Conservation (phyloP, 2,113 vertebrate species). For the Procavia capensis region DNA sequence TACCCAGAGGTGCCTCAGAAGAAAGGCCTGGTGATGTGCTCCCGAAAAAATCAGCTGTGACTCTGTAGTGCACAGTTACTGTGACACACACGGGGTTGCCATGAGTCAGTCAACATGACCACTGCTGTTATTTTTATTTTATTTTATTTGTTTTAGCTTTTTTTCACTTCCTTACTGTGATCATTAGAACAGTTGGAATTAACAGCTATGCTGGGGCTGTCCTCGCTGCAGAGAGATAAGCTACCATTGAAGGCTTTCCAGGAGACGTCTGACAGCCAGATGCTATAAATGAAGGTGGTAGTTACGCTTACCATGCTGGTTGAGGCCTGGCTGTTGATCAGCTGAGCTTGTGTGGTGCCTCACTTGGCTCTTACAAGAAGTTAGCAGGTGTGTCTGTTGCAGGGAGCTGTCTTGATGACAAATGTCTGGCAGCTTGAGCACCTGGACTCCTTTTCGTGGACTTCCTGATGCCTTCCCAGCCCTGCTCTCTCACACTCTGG, state of each 20-base stretch:
- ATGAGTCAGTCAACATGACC: background rate
- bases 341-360: accelerated
- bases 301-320: background rate
- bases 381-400: too few species aligned
- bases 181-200: accelerated
- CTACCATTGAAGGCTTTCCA: background rate
- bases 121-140: background rate
- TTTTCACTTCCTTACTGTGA: background rate
- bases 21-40: background rate
- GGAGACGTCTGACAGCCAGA: background rate
- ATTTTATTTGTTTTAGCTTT: background rate
- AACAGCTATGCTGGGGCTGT: background rate
- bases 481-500: accelerated
- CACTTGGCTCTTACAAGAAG: background rate
- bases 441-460: background rate
- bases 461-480: accelerated
- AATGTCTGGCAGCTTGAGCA: background rate
- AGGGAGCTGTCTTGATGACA: accelerated
- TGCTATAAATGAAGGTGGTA: background rate
- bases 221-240: background rate
- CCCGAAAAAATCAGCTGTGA: background rate
- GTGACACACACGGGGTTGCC: background rate
- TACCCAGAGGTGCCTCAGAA: background rate
- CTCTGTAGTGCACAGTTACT: background rate
- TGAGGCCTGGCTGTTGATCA: background rate